Evolutionary conservation across 2,797 vertebrate genomes (phyloP).

Genomic region (Allobates femoralis): DNA sequence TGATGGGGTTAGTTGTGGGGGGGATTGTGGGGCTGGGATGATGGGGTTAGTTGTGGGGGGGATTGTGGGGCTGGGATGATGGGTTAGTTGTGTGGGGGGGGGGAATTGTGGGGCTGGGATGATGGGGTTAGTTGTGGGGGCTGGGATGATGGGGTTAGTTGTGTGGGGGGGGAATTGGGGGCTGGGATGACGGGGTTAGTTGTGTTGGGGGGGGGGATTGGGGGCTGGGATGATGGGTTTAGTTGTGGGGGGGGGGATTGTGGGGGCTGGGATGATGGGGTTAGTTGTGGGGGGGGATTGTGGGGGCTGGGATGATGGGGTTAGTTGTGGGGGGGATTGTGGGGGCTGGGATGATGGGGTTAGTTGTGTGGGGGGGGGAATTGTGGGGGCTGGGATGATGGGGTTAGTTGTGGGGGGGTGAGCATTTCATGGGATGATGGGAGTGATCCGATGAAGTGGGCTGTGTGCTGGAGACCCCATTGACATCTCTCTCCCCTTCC

Average conservation of each 20-base stretch:
- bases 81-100: too few relatives aligned
- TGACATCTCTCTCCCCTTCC: too few relatives aligned
- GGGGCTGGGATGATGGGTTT: neutral
- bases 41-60: too few relatives aligned
- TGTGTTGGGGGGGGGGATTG: neutral
- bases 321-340: constrained; percentile 66
- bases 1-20: too few relatives aligned
- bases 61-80: too few relatives aligned
- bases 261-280: neutral
- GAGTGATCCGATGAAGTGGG: neutral
- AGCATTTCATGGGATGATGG: too few relatives aligned
- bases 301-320: constrained; percentile 69
- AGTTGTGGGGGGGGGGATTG: too few relatives aligned
- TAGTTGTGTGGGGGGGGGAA: neutral
- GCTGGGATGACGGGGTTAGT: neutral
- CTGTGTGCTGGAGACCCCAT: neutral
- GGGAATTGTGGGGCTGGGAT: neutral
- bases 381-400: too few relatives aligned
- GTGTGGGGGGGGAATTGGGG: too few relatives aligned
- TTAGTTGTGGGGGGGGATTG: too few relatives aligned
- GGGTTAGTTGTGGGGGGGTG: too few relatives aligned
- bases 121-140: neutral
- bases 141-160: neutral
- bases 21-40: too few relatives aligned
- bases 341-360: neutral